A percentile compares a stretch with the other conserved stretches of the same genome.
These are phyloP conservation scores for Zosterops pallidus DNA, from an alignment of 2,113 vertebrate species.

Conservation along the genomic window DNA sequence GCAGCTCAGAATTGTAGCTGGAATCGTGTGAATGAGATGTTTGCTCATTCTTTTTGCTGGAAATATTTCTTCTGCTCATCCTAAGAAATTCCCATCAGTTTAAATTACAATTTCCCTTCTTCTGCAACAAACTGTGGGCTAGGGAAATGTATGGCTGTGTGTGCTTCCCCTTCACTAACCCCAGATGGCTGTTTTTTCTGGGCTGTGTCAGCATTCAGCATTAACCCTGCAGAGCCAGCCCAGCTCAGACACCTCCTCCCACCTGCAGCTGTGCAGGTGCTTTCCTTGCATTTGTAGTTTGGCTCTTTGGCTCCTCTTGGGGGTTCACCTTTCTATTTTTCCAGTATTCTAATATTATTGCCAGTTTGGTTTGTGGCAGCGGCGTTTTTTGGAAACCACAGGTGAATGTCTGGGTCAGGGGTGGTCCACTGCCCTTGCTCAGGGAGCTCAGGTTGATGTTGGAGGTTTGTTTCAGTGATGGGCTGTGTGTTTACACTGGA, in stretches of 20 bases:
- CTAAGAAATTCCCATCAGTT: background rate
- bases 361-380: rapidly evolving
- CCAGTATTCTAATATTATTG: background rate
- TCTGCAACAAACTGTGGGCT: background rate
- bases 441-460: background rate
- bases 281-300: background rate
- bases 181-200: background rate
- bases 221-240: background rate
- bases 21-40: rapidly evolving
- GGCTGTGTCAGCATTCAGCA: background rate
- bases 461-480: background rate
- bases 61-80: background rate
- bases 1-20: background rate
- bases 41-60: background rate
- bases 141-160: rapidly evolving
- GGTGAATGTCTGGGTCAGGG: background rate
- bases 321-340: background rate
- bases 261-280: background rate
- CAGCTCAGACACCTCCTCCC: background rate
- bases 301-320: background rate
- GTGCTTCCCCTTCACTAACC: background rate
- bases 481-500: background rate
- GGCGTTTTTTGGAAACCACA: background rate
- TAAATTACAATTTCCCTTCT: background rate
- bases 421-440: rapidly evolving